Evolutionary conservation across 2,888 invertebrate species (phyloP), one percentile per base, ranked within the genome.

Genomic region (Emmelina monodactyla): DNA sequence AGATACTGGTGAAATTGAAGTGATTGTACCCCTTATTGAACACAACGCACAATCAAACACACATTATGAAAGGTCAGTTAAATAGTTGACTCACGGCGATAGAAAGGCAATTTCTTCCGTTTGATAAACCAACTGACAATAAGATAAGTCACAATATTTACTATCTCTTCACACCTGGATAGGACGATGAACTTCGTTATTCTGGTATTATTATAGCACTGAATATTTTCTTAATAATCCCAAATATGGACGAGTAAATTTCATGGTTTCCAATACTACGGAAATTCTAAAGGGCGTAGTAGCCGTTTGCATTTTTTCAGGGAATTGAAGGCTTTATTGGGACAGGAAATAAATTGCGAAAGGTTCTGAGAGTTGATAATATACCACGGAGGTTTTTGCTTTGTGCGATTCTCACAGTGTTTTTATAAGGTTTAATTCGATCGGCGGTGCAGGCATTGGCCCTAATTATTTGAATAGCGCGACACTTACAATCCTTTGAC

Each of bases 401-500:
- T n/a, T n/a, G 39, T 50, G 45, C 53, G 48, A 45, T 55, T 49
- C 50, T 47, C 53, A 44, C 49, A 52, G 55, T 58, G 59, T 66
- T 66, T 72, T 59, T 71, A 65, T 71, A 72, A 72, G 60, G 60
- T 67, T 71, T 70, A 69, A 73, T 73, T 69, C 64, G 64, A 64
- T 60, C 53, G 56, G 49, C 52, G 55, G 58, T 62, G 62, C 65
- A 60, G 56, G 61, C 61, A 68, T 66, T 58, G 66, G 52, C 53
- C 62, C 72, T 75, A 72, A 76, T 76, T 76, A 75, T 75, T 76
- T 70, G 75, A 72, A 70, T 69, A 71, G 66, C 65, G 61, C 68
- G 63, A 65, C 67, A 65, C 56, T 5, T 58, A 57, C 51, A 40
- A 53, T 52, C 55, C 72, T 75, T 75, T 76, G 73, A 70, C 50